These are phyloP conservation scores for Chaenocephalus aceratus DNA, from an alignment of 2,113 vertebrate genomes.

Conservation along the genomic window DNA sequence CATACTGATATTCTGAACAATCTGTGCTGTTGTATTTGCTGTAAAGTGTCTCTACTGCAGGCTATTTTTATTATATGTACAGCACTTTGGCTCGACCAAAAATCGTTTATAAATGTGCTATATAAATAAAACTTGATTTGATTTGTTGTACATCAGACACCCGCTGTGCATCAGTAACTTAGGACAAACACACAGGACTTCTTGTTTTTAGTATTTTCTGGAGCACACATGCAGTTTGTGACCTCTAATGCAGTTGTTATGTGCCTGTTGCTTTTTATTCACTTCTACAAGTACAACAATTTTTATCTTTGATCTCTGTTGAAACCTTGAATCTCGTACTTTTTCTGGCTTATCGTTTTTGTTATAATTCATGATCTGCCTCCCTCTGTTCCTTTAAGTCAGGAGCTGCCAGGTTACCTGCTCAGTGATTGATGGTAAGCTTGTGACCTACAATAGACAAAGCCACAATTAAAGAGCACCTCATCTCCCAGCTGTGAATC, in stretches of 20 bases:
- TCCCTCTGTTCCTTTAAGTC: constrained; percentile 52
- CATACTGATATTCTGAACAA: no score
- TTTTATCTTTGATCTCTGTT: constrained; percentile 37
- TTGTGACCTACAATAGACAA: constrained; percentile 74
- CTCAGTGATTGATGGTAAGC: constrained; percentile 73
- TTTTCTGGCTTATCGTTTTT: constrained; percentile 48
- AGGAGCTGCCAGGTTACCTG: constrained; percentile 42
- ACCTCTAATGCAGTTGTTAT: constrained; percentile 24
- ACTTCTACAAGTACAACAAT: neutral
- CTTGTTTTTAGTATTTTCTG: neutral
- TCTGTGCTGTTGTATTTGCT: no score
- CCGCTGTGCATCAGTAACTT: neutral
- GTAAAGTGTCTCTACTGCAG: no score
- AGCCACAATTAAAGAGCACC: constrained; percentile 70
- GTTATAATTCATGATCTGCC: constrained; percentile 66
- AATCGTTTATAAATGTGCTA: no score
- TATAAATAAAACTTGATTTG: no score
- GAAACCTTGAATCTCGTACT: constrained; percentile 37
- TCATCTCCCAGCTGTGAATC: constrained; percentile 66
- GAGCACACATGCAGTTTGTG: neutral
- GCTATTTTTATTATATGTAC: no score
- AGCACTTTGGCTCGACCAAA: no score
- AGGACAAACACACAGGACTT: neutral
- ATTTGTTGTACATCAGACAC: neutral
- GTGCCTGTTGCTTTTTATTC: constrained; percentile 21